Evolutionary conservation across 1,140 invertebrate genomes (phyloP).

Genomic region (Dendroctonus valens): DNA sequence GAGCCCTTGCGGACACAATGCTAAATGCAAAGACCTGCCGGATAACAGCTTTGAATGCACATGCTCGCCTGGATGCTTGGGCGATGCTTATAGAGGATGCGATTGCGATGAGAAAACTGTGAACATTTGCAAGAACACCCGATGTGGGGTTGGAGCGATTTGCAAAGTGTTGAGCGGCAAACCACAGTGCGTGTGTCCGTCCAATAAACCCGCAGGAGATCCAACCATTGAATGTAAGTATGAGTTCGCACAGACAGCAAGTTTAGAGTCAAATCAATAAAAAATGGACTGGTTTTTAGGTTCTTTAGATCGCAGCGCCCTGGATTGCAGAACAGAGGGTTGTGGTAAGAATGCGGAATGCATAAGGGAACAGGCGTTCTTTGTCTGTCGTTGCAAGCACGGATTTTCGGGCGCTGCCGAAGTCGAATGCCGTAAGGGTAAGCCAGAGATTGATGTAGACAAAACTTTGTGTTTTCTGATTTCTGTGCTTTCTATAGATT

Average conservation of each 20-base stretch:
- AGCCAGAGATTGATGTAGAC: slow-evolving; percentile 46
- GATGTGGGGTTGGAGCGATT: slow-evolving; percentile 79
- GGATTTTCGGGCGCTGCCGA: slow-evolving; percentile 72
- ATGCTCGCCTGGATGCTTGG: slow-evolving; percentile 75
- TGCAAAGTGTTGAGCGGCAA: slow-evolving; percentile 68
- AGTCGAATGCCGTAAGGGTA: slow-evolving; percentile 76
- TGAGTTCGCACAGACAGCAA: neutral
- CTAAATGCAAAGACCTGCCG: slow-evolving; percentile 71
- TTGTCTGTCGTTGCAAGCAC: slow-evolving; percentile 77
- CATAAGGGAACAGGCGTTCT: slow-evolving; percentile 72
- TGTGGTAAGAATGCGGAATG: slow-evolving; percentile 82
- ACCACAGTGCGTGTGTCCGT: slow-evolving; percentile 80
- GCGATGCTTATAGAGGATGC: slow-evolving; percentile 77
- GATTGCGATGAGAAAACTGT: slow-evolving; percentile 63
- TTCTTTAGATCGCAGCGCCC: slow-evolving; percentile 60
- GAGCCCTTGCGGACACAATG: slow-evolving; percentile 82
- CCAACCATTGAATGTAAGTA: slow-evolving; percentile 79
- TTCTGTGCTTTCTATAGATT: slow-evolving; percentile 25
- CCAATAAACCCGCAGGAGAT: slow-evolving; percentile 77
- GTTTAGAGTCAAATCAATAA: neutral
- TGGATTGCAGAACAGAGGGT: slow-evolving; percentile 77
- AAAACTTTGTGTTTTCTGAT: neutral
- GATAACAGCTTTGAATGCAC: slow-evolving; percentile 74
- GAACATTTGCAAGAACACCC: slow-evolving; percentile 66
- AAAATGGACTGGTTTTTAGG: slow-evolving; percentile 53